Base-by-base conservation (phyloP, 2,888 invertebrate species). In the Apocheima hispidaria region DNA sequence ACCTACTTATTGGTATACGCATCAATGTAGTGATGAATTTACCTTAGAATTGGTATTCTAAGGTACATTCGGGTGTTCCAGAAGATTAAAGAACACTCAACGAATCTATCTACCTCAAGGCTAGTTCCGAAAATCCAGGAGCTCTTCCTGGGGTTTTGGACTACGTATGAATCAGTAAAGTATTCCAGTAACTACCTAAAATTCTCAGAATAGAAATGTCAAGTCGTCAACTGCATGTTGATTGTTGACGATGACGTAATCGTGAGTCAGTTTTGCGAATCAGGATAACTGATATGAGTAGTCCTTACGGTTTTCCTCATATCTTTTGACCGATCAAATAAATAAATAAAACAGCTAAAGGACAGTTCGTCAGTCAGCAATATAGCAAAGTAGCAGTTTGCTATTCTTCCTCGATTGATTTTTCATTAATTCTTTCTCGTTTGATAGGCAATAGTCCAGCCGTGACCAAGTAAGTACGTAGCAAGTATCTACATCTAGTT, bases 131-230 rank as follows among this genome's bases (percentile, higher is more conserved):
- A 48, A 55, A 23, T 9, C 14, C 28, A 41, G 7, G 20, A 43
- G n/a, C 4, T 4, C 28, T 41, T 23, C 7, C 12, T 26, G 26
- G 14, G 4, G 14, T 44, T 44, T 26, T 14, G 43, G 14, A 7
- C 9, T 26, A 61, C 14, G 4, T 26, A n/a, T 43, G 4, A 1
- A 7, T 4, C 18, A 18, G 4, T 5, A 0, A n/a, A 18, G 30
- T 12, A 18, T 1, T 16, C 2, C 46, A 20, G 18, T 12, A 28
- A 43, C 16, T 16, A 46, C 18, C 30, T 12, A 18, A 18, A 38
- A 28, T 51, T 56, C 61, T 56, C 52, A 51, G 35, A 56, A 56
- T 38, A 55, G 44, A 56, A 50, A 51, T 51, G 56, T 51, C 41
- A 56, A 16, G 30, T 26, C 38, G 14, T 26, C 41, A 52, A 57